Conservation (phyloP, 2,797 vertebrate genomes). For the Myotis pilosus region DNA sequence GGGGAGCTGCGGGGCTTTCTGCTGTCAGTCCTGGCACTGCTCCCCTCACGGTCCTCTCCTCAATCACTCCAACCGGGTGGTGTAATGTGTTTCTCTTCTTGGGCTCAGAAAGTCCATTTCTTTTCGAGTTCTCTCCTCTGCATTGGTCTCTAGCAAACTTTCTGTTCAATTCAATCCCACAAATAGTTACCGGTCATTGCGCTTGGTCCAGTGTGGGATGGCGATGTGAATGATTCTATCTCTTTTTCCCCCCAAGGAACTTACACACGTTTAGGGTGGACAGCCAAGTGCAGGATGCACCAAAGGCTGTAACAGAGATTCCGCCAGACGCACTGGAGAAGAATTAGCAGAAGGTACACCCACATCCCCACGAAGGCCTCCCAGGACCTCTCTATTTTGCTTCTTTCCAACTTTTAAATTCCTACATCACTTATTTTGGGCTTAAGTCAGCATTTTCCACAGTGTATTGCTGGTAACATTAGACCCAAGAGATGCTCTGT, state of each 20-base stretch:
- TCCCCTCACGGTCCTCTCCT: not conserved
- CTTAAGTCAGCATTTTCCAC: slow-evolving; percentile 50
- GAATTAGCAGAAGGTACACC: not conserved
- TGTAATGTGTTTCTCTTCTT: not conserved
- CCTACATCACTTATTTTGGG: not conserved
- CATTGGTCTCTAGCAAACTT: not conserved
- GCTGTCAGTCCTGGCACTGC: not conserved
- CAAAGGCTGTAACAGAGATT: not conserved
- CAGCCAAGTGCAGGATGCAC: not conserved
- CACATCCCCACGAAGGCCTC: not conserved
- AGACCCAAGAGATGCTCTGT: slow-evolving; percentile 47
- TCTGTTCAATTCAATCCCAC: not conserved
- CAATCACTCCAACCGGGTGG: not conserved
- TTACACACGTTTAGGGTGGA: not conserved
- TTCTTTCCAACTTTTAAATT: slow-evolving; percentile 42
- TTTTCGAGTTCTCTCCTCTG: not conserved
- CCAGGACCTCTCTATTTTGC: not conserved
- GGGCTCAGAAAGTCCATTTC: not conserved
- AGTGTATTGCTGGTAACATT: slow-evolving; percentile 51
- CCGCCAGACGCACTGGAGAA: not conserved
- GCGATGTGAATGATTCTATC: not conserved
- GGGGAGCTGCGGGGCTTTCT: not conserved
- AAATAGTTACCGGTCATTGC: not conserved
- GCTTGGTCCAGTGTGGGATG: not conserved
- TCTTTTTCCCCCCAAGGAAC: not conserved